Conservation (phyloP, 1,140 invertebrate genomes). For the Colletes latitarsis region DNA sequence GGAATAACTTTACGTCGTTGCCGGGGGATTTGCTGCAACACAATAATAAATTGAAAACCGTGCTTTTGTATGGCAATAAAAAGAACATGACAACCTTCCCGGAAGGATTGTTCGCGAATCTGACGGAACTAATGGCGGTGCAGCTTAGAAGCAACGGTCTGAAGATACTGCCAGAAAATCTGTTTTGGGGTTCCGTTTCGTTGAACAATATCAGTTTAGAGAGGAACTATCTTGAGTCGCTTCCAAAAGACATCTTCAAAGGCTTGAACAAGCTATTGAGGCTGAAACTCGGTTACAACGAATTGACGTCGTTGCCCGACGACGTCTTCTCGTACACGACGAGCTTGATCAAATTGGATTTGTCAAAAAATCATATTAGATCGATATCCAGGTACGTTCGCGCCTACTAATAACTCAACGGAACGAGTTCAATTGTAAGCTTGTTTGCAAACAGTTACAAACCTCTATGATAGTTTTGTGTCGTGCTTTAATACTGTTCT, state of each 20-base stretch:
- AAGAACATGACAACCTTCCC: constrained; percentile 82
- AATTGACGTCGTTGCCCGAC: constrained; percentile 80
- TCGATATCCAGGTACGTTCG: constrained; percentile 49
- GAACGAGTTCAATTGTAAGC: too few species aligned
- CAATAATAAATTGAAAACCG: constrained; percentile 80
- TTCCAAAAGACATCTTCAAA: constrained; percentile 82
- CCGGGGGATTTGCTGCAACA: constrained; percentile 83
- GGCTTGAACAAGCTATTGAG: constrained; percentile 82
- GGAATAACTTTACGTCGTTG: constrained; percentile 83
- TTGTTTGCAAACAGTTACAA: too few species aligned
- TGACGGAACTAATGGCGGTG: constrained; percentile 81
- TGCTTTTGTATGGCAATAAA: constrained; percentile 81
- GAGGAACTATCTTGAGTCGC: constrained; percentile 81
- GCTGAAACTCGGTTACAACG: constrained; percentile 83
- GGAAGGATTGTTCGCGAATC: constrained; percentile 81
- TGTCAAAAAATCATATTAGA: constrained; percentile 58
- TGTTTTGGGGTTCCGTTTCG: constrained; percentile 82
- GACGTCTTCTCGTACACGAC: constrained; percentile 76
- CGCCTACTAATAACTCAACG: background rate
- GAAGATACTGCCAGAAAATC: constrained; percentile 80
- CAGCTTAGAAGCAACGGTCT: constrained; percentile 80
- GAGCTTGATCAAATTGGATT: constrained; percentile 39
- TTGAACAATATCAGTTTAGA: constrained; percentile 82
- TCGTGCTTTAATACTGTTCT: too few species aligned
- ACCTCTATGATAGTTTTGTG: too few species aligned